phyloP scores from a whole-genome alignment of 2,888 invertebrate species.

The Anaspis maculata region DNA sequence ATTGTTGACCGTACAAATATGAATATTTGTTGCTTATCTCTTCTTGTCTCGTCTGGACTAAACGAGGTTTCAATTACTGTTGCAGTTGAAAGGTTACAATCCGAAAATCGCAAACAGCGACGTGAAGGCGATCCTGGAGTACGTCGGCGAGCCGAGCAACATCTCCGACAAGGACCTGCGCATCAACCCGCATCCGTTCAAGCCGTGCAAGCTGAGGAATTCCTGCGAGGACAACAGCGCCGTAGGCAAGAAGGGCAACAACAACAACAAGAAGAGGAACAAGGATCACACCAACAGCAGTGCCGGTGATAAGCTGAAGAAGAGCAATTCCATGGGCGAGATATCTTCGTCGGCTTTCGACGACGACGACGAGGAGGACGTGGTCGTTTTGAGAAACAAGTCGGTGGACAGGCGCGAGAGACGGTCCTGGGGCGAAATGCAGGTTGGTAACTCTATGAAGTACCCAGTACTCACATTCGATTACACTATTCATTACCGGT shows the following conservation, averaged over 20 bases:
- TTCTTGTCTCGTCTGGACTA: too few relatives aligned
- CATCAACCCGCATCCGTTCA: too few relatives aligned
- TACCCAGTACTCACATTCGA: too few relatives aligned
- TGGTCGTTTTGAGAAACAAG: conserved; percentile 31
- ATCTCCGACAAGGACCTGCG: conserved; percentile 16
- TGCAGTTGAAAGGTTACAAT: conserved; percentile 64
- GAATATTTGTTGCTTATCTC: too few relatives aligned
- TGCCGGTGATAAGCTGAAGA: conserved; percentile 45
- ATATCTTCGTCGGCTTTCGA: conserved; percentile 62
- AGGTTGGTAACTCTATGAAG: too few relatives aligned
- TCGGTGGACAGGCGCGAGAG: conserved; percentile 31
- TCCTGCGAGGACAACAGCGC: too few relatives aligned
- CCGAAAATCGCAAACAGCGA: too few relatives aligned
- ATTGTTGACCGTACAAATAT: too few relatives aligned
- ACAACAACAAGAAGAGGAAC: conserved; percentile 29
- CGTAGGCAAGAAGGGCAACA: conserved; percentile 26
- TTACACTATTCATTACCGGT: too few relatives aligned
- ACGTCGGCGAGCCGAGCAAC: conserved; percentile 54
- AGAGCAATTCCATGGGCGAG: conserved; percentile 74
- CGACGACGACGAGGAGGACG: conserved; percentile 46
- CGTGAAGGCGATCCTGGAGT: conserved; percentile 67
- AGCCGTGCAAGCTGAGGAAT: too few relatives aligned
- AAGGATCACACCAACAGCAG: conserved; percentile 27
- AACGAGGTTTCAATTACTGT: too few relatives aligned
- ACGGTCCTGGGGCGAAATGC: conserved; percentile 34